These are phyloP conservation scores for Phylloscopus whistleri DNA, from an alignment of 2,113 vertebrate species.

Conservation along the genomic window DNA sequence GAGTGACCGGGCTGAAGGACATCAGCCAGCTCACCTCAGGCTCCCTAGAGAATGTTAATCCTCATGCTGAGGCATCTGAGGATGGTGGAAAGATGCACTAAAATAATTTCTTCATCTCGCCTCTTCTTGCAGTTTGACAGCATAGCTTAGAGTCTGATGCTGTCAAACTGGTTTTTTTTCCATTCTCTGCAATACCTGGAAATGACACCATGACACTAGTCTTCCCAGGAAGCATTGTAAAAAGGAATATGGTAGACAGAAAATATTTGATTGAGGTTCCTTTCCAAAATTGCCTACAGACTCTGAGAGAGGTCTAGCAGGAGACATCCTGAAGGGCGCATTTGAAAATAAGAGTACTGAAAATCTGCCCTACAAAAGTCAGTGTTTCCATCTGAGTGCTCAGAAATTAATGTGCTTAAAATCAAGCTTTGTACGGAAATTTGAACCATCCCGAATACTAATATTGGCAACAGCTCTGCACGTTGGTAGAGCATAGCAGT, in stretches of 20 bases:
- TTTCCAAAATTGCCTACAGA: neutral
- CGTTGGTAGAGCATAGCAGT: neutral
- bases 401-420: neutral
- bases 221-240: neutral
- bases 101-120: neutral
- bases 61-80: neutral
- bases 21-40: neutral
- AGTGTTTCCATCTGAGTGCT: slow-evolving; percentile 9
- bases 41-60: neutral
- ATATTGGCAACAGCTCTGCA: neutral
- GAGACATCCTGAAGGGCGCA: neutral
- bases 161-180: neutral
- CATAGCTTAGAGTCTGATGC: neutral
- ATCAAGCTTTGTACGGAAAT: neutral
- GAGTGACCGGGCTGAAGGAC: neutral
- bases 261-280: neutral
- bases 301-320: neutral
- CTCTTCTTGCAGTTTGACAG: neutral
- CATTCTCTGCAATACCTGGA: neutral
- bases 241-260: neutral
- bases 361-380: neutral
- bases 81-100: neutral
- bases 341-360: neutral
- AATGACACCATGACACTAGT: neutral
- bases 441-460: neutral